These are phyloP conservation scores for Anolis carolinensis DNA, from an alignment of 2,113 vertebrate species.

Conservation along the genomic window DNA sequence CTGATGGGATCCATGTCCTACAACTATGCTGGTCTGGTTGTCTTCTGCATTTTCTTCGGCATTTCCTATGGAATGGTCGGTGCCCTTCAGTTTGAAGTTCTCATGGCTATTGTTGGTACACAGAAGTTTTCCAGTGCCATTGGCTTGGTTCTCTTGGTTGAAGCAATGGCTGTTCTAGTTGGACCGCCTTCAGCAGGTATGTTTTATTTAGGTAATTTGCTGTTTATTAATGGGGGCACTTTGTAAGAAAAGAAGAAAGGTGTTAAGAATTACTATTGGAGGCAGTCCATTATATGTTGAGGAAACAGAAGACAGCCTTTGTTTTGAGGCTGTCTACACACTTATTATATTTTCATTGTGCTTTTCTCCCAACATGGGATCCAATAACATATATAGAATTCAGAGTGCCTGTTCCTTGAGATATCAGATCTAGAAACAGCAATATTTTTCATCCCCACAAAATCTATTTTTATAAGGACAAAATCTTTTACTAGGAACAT, in stretches of 20 bases:
- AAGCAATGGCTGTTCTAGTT: constrained; percentile 91
- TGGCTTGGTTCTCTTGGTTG: constrained; percentile 90
- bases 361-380: neutral
- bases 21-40: constrained; percentile 82
- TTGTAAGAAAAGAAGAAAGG: constrained; percentile 4
- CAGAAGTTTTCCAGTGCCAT: constrained; percentile 94
- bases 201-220: constrained; percentile 4
- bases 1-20: constrained; percentile 84
- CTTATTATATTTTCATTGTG: neutral
- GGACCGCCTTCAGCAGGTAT: constrained; percentile 91
- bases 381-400: too few species aligned
- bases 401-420: too few species aligned
- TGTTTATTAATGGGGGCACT: neutral
- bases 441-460: neutral
- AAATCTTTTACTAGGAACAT: neutral
- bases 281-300: neutral
- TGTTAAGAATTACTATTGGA: accelerated
- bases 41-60: constrained; percentile 95
- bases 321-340: neutral
- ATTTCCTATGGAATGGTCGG: constrained; percentile 98
- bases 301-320: neutral
- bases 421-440: neutral
- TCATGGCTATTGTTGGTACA: constrained; percentile 95
- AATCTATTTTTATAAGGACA: neutral
- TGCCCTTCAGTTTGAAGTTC: constrained; percentile 96